Percentiles rank a stretch among this genome's conserved stretches.
phyloP scores from a whole-genome alignment of 1,140 invertebrate genomes.

The Cotesia vestalis region DNA sequence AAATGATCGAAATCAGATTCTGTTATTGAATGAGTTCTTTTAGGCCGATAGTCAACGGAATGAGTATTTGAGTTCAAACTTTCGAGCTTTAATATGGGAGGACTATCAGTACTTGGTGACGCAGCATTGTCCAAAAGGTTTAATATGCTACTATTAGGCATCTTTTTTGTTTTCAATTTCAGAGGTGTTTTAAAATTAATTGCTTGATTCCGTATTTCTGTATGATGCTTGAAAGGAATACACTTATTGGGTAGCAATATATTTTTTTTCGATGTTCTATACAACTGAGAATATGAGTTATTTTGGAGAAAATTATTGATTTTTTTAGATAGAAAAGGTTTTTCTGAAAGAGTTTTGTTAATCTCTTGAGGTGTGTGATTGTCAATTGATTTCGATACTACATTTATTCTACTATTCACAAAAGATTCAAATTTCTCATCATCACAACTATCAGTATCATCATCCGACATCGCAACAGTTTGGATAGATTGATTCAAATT shows the following conservation, averaged over 20 bases:
- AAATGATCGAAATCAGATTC: slow-evolving; percentile 39
- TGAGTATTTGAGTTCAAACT: neutral
- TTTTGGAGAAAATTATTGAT: neutral
- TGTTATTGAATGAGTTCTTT: slow-evolving; percentile 51
- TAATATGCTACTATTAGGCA: slow-evolving; percentile 35
- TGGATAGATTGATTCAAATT: neutral
- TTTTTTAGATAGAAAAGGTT: neutral
- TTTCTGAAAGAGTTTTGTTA: neutral
- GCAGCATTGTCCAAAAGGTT: slow-evolving; percentile 54
- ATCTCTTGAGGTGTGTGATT: neutral
- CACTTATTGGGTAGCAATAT: neutral
- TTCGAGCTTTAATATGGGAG: slow-evolving; percentile 48
- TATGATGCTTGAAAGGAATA: slow-evolving; percentile 18
- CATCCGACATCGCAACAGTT: slow-evolving; percentile 47
- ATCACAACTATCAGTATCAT: slow-evolving; percentile 49
- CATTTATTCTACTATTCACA: neutral
- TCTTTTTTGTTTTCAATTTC: slow-evolving; percentile 22
- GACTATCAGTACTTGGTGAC: slow-evolving; percentile 61
- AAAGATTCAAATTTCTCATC: slow-evolving; percentile 48
- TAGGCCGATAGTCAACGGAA: slow-evolving; percentile 50
- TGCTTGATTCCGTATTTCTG: slow-evolving; percentile 23
- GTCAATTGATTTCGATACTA: slow-evolving; percentile 21
- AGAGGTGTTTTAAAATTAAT: slow-evolving; percentile 12
- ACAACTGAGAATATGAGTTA: neutral
- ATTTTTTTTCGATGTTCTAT: slow-evolving; percentile 16